phyloP scores from a whole-genome alignment of 2,113 vertebrate species.

The Orycteropus afer region DNA sequence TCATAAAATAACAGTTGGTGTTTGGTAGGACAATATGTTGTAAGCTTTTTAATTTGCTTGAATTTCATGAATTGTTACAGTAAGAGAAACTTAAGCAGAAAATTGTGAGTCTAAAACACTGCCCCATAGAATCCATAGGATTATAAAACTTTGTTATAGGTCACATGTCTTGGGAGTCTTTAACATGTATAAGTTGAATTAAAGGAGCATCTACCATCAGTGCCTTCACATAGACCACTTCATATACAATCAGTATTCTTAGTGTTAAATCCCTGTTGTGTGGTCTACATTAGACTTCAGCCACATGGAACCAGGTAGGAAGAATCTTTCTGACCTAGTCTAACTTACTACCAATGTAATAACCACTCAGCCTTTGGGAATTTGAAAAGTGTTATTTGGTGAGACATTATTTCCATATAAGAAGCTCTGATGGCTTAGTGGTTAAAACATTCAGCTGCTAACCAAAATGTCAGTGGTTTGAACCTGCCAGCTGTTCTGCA shows the following conservation, averaged over 20 bases:
- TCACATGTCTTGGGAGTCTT: rapidly evolving
- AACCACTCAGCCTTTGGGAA: not conserved
- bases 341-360: not conserved
- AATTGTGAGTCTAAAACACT: not conserved
- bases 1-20: not conserved
- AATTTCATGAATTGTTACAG: not conserved
- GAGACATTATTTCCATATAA: not conserved
- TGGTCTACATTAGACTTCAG: not conserved
- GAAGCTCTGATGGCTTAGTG: too few relatives aligned
- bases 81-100: not conserved
- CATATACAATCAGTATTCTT: not conserved
- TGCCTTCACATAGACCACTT: not conserved
- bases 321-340: not conserved
- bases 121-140: not conserved
- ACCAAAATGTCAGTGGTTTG: too few relatives aligned
- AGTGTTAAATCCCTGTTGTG: not conserved
- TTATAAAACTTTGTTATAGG: not conserved
- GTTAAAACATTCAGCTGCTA: too few relatives aligned
- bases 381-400: not conserved
- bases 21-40: not conserved
- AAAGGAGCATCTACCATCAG: not conserved
- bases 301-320: not conserved
- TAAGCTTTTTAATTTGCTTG: not conserved
- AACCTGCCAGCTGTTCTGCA: too few relatives aligned
- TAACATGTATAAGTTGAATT: not conserved